Evolutionary conservation across 2,797 vertebrate species (phyloP), one percentile per base, ranked within the genome.

Genomic region (Characodon lateralis): DNA sequence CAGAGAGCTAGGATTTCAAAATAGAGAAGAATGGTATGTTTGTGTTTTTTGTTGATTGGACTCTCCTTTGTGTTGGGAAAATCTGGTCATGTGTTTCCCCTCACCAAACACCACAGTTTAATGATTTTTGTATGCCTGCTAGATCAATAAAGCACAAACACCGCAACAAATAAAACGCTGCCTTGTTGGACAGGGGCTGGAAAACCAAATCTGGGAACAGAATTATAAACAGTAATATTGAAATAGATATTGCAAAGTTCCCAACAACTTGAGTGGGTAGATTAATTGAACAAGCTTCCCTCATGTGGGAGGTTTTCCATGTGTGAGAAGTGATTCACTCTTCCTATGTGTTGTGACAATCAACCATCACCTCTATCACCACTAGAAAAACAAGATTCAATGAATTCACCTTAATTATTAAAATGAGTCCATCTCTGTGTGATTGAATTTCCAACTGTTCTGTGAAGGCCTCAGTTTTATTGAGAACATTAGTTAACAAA

Each of bases 291-390:
- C 77, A 78, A 83, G 77, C 22, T 73, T 59, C 1, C 84, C 89
- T 88, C 85, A 83, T 88, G 87, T 87, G 82, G 85, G 87, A 85
- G 75, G 76, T 82, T 91, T 88, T 87, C 59, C 77, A 88, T 88
- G 89, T 78, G 28, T 53, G 48, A 71, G 28, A 71, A 71, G 35
- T 31, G 8, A 71, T 53, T 71, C 70, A 71, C 48, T 50, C 48
- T 22, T 71, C 18, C 20, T 53, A 51, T 71, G 16, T 51, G 26
- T 51, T 51, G 18, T 51, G 70, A 26, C 26, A 26, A 53, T 50
- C 41, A 69, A 69, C 63, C 20, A 3, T 66, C 63, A 66, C 31
- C 20, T 41, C 63, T 9, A 22, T 65, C 13, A 71, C 14, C 26
- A 48, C 66, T 7, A 9, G n/a, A 26, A 31, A 31, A 28, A 6